Evolutionary conservation across 2,888 invertebrate genomes (phyloP).

Genomic region (Eupithecia vulgata): DNA sequence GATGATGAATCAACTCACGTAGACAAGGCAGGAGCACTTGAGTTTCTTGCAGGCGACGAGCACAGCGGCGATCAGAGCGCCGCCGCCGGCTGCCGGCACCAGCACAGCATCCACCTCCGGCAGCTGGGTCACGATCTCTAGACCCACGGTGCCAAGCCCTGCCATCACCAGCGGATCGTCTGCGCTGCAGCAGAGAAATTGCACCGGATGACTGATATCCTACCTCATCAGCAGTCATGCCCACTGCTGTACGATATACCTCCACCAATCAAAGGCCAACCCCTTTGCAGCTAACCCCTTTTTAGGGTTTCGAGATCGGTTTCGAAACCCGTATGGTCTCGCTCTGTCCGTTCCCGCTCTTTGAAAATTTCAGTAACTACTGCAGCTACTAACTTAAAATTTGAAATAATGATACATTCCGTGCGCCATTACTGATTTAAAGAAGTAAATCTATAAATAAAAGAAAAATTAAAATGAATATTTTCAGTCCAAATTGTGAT

Average conservation of each 20-base stretch:
- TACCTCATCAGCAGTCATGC: background rate
- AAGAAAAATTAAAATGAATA: no score
- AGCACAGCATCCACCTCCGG: constrained; percentile 76
- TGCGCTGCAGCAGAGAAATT: constrained; percentile 49
- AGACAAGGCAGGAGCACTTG: constrained; percentile 76
- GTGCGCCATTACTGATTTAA: no score
- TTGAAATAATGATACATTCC: no score
- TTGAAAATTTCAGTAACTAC: no score
- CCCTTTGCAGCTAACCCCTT: no score
- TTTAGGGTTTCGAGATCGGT: no score
- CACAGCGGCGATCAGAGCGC: constrained; percentile 68
- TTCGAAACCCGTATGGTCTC: no score
- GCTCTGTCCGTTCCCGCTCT: no score
- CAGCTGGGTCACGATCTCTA: constrained; percentile 75
- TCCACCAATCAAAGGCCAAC: background rate
- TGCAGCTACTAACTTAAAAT: no score
- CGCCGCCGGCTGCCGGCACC: constrained; percentile 66
- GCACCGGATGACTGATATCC: background rate
- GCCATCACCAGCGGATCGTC: constrained; percentile 74
- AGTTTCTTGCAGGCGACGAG: constrained; percentile 77
- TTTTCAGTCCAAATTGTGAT: no score
- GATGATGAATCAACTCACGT: constrained; percentile 64
- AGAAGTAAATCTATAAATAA: no score
- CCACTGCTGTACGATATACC: background rate
- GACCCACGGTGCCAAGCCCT: constrained; percentile 72